These are phyloP conservation scores for Molothrus ater DNA, from an alignment of 2,797 vertebrate species.

Conservation along the genomic window DNA sequence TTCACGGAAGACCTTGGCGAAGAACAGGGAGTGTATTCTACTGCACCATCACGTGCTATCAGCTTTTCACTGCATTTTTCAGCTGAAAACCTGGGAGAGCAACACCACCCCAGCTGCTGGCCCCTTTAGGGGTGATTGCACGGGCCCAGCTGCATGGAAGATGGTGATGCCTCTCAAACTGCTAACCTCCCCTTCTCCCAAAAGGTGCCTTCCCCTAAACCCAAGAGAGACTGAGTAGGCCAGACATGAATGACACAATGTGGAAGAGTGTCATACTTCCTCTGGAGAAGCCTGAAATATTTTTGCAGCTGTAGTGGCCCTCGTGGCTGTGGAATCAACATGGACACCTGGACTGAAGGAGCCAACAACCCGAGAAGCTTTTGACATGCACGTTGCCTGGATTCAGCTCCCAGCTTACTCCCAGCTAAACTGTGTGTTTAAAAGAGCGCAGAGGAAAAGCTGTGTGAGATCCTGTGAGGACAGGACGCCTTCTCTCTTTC, in stretches of 20 bases:
- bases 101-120: not conserved
- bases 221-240: not conserved
- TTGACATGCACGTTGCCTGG: rapidly evolving
- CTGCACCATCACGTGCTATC: not conserved
- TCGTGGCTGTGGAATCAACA: rapidly evolving
- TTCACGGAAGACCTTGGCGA: not conserved
- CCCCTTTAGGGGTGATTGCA: not conserved
- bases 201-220: not conserved
- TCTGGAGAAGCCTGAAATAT: not conserved
- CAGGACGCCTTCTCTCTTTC: not conserved
- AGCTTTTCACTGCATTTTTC: not conserved
- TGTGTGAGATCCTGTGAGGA: rapidly evolving
- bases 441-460: rapidly evolving
- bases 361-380: not conserved
- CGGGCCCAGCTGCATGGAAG: not conserved
- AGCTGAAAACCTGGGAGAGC: not conserved
- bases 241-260: not conserved
- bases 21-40: not conserved
- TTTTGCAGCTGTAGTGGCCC: not conserved
- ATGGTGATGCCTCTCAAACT: not conserved
- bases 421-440: not conserved
- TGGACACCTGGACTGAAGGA: rapidly evolving
- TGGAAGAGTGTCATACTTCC: not conserved
- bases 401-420: not conserved
- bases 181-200: not conserved